Evolutionary conservation across 2,113 vertebrate genomes (phyloP).

Genomic region (Arvicanthis niloticus): DNA sequence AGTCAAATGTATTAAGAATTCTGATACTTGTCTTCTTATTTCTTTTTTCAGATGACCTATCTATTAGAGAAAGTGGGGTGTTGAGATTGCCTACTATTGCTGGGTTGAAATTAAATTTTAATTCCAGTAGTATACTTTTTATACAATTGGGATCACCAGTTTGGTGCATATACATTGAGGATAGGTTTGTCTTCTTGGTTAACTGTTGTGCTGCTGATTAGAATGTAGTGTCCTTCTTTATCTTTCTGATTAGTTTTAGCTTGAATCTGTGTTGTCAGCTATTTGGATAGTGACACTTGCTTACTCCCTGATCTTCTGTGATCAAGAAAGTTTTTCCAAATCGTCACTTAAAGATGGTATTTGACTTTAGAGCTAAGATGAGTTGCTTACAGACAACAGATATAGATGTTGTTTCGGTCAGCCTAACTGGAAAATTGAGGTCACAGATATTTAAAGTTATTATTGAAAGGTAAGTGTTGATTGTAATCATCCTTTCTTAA

Average conservation of each 20-base stretch:
- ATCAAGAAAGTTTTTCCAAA: neutral
- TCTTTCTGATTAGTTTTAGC: neutral
- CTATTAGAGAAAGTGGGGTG: neutral
- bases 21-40: neutral
- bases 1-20: neutral
- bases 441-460: neutral
- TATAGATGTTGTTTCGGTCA: neutral
- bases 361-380: neutral
- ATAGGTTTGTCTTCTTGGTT: neutral
- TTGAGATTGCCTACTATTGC: neutral
- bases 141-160: neutral
- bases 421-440: neutral
- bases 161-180: neutral
- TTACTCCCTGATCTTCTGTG: neutral
- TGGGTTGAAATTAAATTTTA: neutral
- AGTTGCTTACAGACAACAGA: neutral
- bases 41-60: neutral
- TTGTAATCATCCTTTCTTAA: neutral
- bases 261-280: neutral
- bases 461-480: neutral
- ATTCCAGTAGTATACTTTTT: neutral
- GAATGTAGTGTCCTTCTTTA: neutral
- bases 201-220: neutral
- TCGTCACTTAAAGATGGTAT: neutral
- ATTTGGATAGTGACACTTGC: no score